These are phyloP conservation scores for Psix sp. DNA, from an alignment of 1,140 invertebrate genomes.

Conservation along the genomic window DNA sequence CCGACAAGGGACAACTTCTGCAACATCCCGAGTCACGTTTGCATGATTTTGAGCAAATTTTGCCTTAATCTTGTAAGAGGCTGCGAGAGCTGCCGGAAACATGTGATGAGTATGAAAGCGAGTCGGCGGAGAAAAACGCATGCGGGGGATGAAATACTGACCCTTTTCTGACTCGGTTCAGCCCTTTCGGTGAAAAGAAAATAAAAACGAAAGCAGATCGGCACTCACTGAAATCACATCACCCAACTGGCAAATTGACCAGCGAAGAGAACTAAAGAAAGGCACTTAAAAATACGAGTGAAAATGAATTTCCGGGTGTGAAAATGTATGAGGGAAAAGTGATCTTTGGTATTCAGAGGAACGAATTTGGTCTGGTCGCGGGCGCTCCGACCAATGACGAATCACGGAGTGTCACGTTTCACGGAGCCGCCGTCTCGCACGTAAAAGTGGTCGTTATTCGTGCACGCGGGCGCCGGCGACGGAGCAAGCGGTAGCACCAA, in stretches of 20 bases:
- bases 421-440: slow-evolving; percentile 28
- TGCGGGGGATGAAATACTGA: too few species aligned
- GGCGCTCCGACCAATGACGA: slow-evolving; percentile 50
- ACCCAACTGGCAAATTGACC: slow-evolving; percentile 13
- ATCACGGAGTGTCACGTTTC: slow-evolving; percentile 56
- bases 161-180: neutral
- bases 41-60: too few species aligned
- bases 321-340: slow-evolving; percentile 13
- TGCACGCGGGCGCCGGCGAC: slow-evolving; percentile 36
- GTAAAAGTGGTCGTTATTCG: slow-evolving; percentile 49
- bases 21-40: too few species aligned
- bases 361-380: slow-evolving; percentile 46
- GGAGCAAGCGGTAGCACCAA: slow-evolving; percentile 33
- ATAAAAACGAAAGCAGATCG: slow-evolving; percentile 16
- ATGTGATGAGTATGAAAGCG: too few species aligned
- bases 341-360: slow-evolving; percentile 19
- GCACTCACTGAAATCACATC: slow-evolving; percentile 43
- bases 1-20: too few species aligned
- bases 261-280: neutral
- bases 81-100: too few species aligned
- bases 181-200: slow-evolving; percentile 17
- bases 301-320: slow-evolving; percentile 1
- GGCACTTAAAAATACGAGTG: neutral
- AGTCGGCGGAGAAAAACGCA: too few species aligned
- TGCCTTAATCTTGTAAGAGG: too few species aligned